Evolutionary conservation across 2,113 vertebrate species (phyloP), one percentile per base, ranked within the genome.

Genomic region (Gasterosteus nipponicus): DNA sequence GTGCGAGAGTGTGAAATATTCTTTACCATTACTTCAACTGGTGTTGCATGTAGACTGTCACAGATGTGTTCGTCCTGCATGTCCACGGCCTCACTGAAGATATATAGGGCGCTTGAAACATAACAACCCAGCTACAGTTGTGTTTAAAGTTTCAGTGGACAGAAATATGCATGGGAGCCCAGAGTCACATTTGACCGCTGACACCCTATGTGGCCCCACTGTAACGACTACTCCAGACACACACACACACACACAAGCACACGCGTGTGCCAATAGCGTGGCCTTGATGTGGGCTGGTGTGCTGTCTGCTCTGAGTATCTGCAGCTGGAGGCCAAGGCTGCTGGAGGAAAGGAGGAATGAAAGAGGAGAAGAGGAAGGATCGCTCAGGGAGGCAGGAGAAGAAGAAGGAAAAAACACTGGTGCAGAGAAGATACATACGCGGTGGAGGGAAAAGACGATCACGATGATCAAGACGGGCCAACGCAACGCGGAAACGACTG

Each of bases 281-380:
- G 85, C 89, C 90, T 92, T 91, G 89, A 90, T 92, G 90, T 92
- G 89, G 88, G 85, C 77, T 89, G 81, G 72, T 86, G 90, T 89
- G 87, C 90, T 91, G 89, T 90, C 91, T 91, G 78, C 82, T 81
- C 69, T 82, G 87, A 89, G 77, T 75, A 78, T 74, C 89, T 88
- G 81, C 89, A 92, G 87, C 90, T 92, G 88, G 81, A 89, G 75
- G 78, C 86, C 85, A 90, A 91, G 87, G 89, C 82, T 86, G 78
- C 80, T 53, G 16, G 61, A 75, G 53, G 64, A 77, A 69, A 74
- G 35, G 67, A 62, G 83, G 77, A 86, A 78, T 56, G 78, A 62
- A 60, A 74, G 38, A 82, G 78, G 44, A 49, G 49, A 56, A 59
- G 77, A 60, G 41, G 31, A 76, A 73, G 29, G 53, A 77, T 64